Conservation (phyloP, 2,888 invertebrate species). For the Physocephala rufipes region DNA sequence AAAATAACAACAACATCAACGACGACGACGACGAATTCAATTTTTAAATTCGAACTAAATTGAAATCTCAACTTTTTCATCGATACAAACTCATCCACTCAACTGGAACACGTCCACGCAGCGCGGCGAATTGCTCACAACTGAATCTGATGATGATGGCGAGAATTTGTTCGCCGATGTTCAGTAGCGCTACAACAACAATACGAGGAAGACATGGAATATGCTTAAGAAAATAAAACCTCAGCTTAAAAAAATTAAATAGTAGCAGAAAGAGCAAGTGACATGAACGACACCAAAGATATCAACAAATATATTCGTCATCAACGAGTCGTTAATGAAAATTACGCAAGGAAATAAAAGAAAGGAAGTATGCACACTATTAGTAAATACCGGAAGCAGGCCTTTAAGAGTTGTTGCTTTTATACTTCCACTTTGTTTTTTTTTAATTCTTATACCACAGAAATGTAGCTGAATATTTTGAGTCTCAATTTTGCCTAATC, state of each 20-base stretch:
- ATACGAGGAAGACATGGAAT: slow-evolving; percentile 31
- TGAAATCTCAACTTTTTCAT: neutral
- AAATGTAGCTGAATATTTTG: slow-evolving; percentile 21
- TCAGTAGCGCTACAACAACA: slow-evolving; percentile 33
- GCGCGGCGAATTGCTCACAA: slow-evolving; percentile 59
- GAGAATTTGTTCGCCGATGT: slow-evolving; percentile 33
- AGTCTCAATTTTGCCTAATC: neutral
- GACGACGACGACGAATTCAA: slow-evolving; percentile 21
- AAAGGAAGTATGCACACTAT: slow-evolving; percentile 12
- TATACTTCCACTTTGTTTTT: neutral
- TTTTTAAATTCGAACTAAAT: neutral
- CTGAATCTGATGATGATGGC: slow-evolving; percentile 50
- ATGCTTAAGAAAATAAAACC: neutral
- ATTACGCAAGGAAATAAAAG: slow-evolving; percentile 5
- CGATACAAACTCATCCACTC: neutral
- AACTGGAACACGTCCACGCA: slow-evolving; percentile 53
- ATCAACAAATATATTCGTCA: slow-evolving; percentile 38
- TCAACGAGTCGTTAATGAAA: slow-evolving; percentile 13
- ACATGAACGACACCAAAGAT: slow-evolving; percentile 28
- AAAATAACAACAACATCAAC: slow-evolving; percentile 19
- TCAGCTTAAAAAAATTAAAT: slow-evolving; percentile 17
- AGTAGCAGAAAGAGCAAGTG: neutral
- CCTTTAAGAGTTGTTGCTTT: slow-evolving; percentile 30
- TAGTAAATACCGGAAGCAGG: slow-evolving; percentile 47
- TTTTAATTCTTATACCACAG: neutral